Conservation (phyloP, 2,797 vertebrate genomes). For the Sebastiscus tertius region DNA sequence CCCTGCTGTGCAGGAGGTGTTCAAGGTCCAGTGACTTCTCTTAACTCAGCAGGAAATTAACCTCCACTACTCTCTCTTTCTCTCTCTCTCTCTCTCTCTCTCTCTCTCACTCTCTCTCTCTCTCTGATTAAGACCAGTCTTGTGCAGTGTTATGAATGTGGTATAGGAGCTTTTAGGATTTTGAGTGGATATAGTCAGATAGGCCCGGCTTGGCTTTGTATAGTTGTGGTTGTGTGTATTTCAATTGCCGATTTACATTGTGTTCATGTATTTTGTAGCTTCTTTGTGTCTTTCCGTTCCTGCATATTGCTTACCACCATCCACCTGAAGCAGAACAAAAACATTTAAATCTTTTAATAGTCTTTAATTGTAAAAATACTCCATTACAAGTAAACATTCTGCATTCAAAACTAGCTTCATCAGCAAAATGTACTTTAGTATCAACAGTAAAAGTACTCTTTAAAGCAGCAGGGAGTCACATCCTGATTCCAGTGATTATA, state of each 20-base stretch:
- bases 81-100: background rate
- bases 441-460: background rate
- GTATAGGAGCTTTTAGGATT: too few species aligned
- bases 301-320: too few species aligned
- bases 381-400: too few species aligned
- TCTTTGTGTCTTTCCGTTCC: background rate
- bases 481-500: background rate
- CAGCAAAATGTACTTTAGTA: too few species aligned
- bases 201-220: background rate
- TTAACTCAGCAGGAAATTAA: constrained; percentile 70
- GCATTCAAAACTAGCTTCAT: too few species aligned
- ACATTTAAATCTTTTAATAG: too few species aligned
- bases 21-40: constrained; percentile 56
- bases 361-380: too few species aligned
- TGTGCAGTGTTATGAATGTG: too few species aligned
- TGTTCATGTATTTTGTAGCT: background rate
- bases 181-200: background rate
- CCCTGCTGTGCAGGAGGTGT: constrained; percentile 53
- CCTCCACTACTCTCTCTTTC: constrained; percentile 21
- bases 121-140: too few species aligned
- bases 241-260: background rate
- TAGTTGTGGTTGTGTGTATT: background rate
- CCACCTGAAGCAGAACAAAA: too few species aligned
- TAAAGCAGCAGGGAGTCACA: background rate
- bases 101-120: background rate